Evolutionary conservation across 2,113 vertebrate species (phyloP).

Genomic region (Engraulis encrasicolus): DNA sequence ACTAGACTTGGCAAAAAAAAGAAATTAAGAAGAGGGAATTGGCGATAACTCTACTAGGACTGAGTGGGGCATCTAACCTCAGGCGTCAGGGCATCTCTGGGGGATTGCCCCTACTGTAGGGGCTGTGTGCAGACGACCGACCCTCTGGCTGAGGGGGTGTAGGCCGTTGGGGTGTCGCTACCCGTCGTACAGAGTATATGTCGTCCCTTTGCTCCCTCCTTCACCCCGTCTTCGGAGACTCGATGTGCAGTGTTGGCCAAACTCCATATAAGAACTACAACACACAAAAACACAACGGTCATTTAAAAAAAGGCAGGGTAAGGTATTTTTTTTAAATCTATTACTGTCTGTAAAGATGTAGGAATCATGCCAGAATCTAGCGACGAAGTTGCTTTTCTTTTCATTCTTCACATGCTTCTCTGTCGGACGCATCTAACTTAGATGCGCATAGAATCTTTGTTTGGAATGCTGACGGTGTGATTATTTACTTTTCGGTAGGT

Average conservation of each 20-base stretch:
- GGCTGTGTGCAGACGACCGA: slow-evolving; percentile 43
- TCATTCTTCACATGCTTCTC: no score
- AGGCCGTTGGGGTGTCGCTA: slow-evolving; percentile 43
- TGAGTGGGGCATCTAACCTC: slow-evolving; percentile 37
- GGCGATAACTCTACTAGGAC: no score
- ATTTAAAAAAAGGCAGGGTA: no score
- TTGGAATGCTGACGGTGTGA: no score
- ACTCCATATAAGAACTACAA: slow-evolving; percentile 89
- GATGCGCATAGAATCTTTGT: no score
- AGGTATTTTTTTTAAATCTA: no score
- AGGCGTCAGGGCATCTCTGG: neutral
- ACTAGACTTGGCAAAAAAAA: slow-evolving; percentile 52
- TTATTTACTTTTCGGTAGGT: no score
- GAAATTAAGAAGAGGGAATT: slow-evolving; percentile 36
- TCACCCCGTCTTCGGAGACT: slow-evolving; percentile 87
- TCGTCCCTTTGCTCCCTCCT: slow-evolving; percentile 11
- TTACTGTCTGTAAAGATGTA: no score
- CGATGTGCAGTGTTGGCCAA: slow-evolving; percentile 90
- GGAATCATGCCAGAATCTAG: no score
- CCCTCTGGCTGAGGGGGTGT: slow-evolving; percentile 45
- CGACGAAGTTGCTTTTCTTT: no score
- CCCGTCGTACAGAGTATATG: slow-evolving; percentile 58
- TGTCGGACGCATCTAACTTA: no score
- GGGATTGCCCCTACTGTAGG: neutral
- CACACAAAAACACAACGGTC: neutral